Evolutionary conservation across 2,113 vertebrate species (phyloP), one percentile per base, ranked within the genome.

Genomic region (Antigone vipio): DNA sequence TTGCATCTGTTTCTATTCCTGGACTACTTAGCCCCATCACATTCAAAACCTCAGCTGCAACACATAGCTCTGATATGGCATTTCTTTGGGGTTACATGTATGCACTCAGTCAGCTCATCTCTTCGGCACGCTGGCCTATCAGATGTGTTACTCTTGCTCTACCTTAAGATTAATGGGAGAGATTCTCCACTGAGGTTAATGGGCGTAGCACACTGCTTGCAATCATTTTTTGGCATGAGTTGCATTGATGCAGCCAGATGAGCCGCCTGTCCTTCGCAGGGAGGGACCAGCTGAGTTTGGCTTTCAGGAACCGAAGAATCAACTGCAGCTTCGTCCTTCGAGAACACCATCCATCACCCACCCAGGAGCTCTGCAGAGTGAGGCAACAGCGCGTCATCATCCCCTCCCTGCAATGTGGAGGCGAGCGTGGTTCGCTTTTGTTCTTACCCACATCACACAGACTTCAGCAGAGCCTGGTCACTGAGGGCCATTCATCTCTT

Each of bases 401-500:
- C 14, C 77, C 42, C 49, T 87, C 58, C 67, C 55, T 2, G 2
- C 5, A 6, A 59, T 9, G 42, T 12, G 5, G 30, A 71, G 45
- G 38, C 0, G 0, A 91, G 73, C 3, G 49, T 56, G 52, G 45
- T 45, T 89, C 7, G 29, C 80, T 94, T 95, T 95, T 97, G 62
- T 91, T 94, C 94, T 83, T 82, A 53, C 50, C 77, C 84, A 82
- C 87, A 87, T 82, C 77, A 89, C 55, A 82, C 21, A 85, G 71
- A 47, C 47, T 83, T 82, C 71, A 66, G 53, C 9, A 3, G 45
- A 81, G 62, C 45, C 69, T 69, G 50, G 66, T 59, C 80, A 89
- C 67, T 5, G 2, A 95, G 45, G 78, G 77, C 77, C 87, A 94
- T 96, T 91, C 77, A 95, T 92, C 89, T 92, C 71, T 87, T 86